Evolutionary conservation across 2,888 invertebrate species (phyloP), one percentile per base, ranked within the genome.

Genomic region (Yponomeuta evonymella): DNA sequence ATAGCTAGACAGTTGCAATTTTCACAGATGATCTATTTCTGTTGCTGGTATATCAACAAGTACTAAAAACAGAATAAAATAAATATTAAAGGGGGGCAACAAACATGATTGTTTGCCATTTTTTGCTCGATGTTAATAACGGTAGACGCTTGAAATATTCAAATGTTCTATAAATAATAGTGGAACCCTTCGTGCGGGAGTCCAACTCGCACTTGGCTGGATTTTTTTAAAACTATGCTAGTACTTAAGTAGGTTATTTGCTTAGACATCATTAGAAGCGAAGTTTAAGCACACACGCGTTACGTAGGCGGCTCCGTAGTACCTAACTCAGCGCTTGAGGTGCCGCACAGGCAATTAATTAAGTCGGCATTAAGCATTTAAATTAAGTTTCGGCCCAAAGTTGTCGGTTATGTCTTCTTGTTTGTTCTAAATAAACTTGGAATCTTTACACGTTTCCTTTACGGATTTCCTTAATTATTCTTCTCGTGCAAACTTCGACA

Each of bases 381-480:
- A 70, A 58, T 58, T 62, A 70, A 43, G 43, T 64, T 70, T 70
- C 63, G 51, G 51, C 51, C 3, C 51, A 58, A 58, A 58, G 51
- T 58, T 58, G 51, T 58, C 51, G 51, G 51, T 58, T 58, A 58
- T 58, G 51, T 58, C 51, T 58, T 58, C 51, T 58, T 58, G 51
- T 58, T 58, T 58, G 15, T 58, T 58, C 33, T 36, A 67, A 70
- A 70, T 70, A 48, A 65, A 65, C 70, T 70, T 65, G 12, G 51
- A 74, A 75, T 73, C 71, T 74, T 72, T 72, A 72, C 72, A 72
- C 73, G 72, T 74, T 74, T 73, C 72, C 73, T 71, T 70, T 72
- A 69, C 72, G 74, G 74, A 75, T 73, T 71, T 75, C 73, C 75
- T 74, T 75, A 74, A 75, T 75, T 75, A 74, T 75, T 74, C 74